Evolutionary conservation across 30 jellyfish, hydroid and myxozoan genomes (phyloP), one percentile per base, ranked within the genome.

Genomic region (Mastigias papua): DNA sequence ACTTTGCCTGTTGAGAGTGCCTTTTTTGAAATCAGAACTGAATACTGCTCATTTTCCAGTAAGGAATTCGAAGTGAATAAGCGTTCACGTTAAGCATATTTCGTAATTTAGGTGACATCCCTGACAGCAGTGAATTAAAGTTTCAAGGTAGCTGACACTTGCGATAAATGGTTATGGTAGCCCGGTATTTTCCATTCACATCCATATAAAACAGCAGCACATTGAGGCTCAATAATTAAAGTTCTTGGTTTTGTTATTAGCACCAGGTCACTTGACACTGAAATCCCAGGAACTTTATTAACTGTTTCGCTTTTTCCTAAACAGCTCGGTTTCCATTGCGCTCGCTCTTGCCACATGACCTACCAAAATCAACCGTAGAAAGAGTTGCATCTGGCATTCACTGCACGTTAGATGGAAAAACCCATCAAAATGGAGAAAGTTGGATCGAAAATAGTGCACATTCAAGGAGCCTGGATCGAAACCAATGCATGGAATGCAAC

Each of bases 401-500:
- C 21, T 90, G 97, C 77, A 66, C 35, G 1, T 29, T 90, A 65
- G 94, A 90, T 16, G 92, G 90, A 1, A 82, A 81, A 72, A 62
- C 84, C 10, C 90, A 82, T 50, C 26, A 60, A 5, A 76, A 90
- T 50, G 89, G 91, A 29, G 86, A 46, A 42, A 81, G 90, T 48
- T 90, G 97, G 97, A 66, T 69, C 20, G 97, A 90, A 69, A 31
- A 67, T 71, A 93, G 97, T 15, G 71, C 82, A 26, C 97, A 90
- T 66, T 67, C 97, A 16, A 75, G 80, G 25, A 69, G 83, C 7
- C 87, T 90, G 1, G 73, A 48, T 2, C 48, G 17, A 1, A 69
- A 90, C 61, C 82, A 82, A 63, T 90, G 97, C 88, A 90, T 90
- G 97, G 91, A 90, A 54, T 90, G 97, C 68, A 90, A 81, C 81